Percentiles rank a stretch among this genome's conserved stretches.
These are phyloP conservation scores for Apodemia hepburni DNA, from an alignment of 2,888 invertebrate species.

Conservation along the genomic window DNA sequence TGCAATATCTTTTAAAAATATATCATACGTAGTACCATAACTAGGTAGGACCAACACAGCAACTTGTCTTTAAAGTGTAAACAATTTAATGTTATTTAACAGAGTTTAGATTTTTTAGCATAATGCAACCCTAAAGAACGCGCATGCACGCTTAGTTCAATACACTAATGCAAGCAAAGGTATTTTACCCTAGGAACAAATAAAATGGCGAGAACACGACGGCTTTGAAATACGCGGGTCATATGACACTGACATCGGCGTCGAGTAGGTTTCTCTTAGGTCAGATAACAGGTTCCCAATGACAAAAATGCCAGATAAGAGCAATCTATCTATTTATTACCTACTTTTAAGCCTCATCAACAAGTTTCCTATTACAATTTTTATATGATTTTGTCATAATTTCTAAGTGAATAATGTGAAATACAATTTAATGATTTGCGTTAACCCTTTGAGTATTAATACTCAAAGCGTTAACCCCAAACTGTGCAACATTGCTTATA, in stretches of 20 bases:
- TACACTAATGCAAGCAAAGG: constrained; percentile 41
- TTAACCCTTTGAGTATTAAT: no score
- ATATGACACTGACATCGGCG: constrained; percentile 43
- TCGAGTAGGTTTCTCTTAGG: constrained; percentile 35
- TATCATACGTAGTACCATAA: no score
- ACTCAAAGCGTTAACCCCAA: no score
- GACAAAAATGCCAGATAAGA: constrained; percentile 26
- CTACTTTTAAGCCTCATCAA: background rate
- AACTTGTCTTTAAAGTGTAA: no score
- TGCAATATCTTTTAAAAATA: no score
- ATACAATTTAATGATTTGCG: background rate
- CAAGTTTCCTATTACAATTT: background rate
- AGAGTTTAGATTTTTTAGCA: background rate
- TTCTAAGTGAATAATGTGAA: background rate
- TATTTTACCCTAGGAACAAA: constrained; percentile 42
- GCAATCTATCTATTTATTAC: background rate
- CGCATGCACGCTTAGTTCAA: constrained; percentile 39
- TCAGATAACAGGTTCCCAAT: constrained; percentile 28
- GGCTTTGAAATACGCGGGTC: constrained; percentile 50
- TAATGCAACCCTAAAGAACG: constrained; percentile 27
- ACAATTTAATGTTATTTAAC: no score
- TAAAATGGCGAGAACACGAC: constrained; percentile 48
- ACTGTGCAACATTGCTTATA: no score
- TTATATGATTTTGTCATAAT: background rate
- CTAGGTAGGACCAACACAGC: no score